These are phyloP conservation scores for Nesometra sesokonis DNA, from an alignment of 35 echinoderm and acorn worm genomes.

Conservation along the genomic window DNA sequence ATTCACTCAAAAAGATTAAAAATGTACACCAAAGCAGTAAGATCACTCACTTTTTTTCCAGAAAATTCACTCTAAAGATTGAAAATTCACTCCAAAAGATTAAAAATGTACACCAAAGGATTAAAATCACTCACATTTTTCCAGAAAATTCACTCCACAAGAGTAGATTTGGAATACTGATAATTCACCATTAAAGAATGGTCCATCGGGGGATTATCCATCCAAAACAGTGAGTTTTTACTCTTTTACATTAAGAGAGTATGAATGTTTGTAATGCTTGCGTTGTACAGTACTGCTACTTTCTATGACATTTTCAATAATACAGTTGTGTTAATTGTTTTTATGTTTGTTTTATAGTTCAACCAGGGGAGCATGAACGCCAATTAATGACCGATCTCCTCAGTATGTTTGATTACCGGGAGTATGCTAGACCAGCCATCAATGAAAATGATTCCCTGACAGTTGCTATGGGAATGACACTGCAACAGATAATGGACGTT, in stretches of 20 bases:
- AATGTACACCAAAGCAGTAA: too few species aligned
- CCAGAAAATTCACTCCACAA: too few species aligned
- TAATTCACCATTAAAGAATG: too few species aligned
- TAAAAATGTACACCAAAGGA: too few species aligned
- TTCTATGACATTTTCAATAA: background rate
- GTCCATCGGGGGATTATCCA: too few species aligned
- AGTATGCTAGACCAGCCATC: slow-evolving; percentile 12
- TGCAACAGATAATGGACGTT: slow-evolving; percentile 33
- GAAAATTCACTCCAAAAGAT: too few species aligned
- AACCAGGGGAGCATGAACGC: slow-evolving; percentile 12
- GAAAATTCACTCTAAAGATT: too few species aligned
- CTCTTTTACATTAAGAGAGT: background rate
- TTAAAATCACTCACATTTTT: too few species aligned
- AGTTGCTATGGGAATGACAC: slow-evolving; percentile 5
- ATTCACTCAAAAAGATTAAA: too few species aligned
- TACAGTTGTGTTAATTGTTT: background rate
- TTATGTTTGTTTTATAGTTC: background rate
- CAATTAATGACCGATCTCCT: background rate
- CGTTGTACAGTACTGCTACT: background rate
- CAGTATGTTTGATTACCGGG: slow-evolving; percentile 5
- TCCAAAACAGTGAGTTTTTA: too few species aligned
- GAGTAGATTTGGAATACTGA: too few species aligned
- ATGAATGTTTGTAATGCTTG: background rate
- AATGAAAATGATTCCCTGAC: background rate
- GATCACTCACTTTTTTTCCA: too few species aligned